Percentiles rank a stretch among this genome's conserved stretches.
Conservation (phyloP, 2,797 vertebrate genomes). For the Hybognathus amarus region DNA sequence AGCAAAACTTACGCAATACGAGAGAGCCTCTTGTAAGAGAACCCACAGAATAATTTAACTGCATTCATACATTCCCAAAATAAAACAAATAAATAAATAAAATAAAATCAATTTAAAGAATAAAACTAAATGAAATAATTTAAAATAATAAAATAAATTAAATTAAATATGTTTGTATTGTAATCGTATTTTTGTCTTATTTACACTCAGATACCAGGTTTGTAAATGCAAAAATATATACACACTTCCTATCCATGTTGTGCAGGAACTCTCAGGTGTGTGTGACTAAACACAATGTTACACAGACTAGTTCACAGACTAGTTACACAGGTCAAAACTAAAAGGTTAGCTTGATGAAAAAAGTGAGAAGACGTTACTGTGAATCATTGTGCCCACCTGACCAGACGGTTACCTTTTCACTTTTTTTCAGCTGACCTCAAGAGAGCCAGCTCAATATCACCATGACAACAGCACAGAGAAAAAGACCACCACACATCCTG, state of each 20-base stretch:
- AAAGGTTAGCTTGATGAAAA: neutral
- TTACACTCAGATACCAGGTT: neutral
- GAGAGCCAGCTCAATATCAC: conserved; percentile 41
- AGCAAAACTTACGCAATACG: too few relatives aligned
- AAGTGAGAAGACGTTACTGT: neutral
- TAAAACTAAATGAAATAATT: too few relatives aligned
- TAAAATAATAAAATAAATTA: neutral
- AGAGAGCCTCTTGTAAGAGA: too few relatives aligned
- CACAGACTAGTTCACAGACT: neutral
- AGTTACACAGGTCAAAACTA: neutral
- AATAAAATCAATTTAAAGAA: too few relatives aligned
- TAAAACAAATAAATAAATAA: too few relatives aligned
- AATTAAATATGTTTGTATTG: neutral
- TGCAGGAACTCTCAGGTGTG: neutral
- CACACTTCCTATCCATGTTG: neutral
- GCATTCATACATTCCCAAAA: neutral
- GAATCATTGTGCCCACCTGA: conserved; percentile 4
- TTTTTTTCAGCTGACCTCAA: conserved; percentile 34
- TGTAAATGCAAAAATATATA: neutral
- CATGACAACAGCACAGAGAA: conserved; percentile 48
- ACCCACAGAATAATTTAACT: neutral
- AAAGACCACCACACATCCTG: conserved; percentile 29
- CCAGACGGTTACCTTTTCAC: conserved; percentile 39
- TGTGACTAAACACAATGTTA: conserved; percentile 32
- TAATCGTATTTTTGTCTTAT: neutral